These are phyloP conservation scores for Dendropsophus ebraccatus DNA, from an alignment of 2,113 vertebrate genomes.

Conservation along the genomic window DNA sequence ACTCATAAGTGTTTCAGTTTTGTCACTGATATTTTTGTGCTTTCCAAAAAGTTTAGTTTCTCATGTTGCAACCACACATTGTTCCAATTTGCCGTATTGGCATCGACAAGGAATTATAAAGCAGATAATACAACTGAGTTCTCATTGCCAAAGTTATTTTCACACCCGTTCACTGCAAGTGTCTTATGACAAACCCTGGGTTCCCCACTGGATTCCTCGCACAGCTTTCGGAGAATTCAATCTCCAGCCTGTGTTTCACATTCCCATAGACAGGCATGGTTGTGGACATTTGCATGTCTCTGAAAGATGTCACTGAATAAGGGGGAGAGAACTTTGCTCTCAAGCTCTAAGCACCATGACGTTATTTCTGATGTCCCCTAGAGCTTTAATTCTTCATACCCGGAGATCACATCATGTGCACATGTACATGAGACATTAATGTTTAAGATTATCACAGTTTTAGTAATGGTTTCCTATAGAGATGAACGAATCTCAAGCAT, in stretches of 20 bases:
- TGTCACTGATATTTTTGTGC: slow-evolving; percentile 25
- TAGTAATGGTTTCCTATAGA: too few species aligned
- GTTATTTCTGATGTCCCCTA: neutral
- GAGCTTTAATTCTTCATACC: neutral
- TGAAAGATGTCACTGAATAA: neutral
- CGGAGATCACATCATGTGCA: neutral
- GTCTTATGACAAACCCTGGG: neutral
- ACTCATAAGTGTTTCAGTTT: neutral
- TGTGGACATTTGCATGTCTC: neutral
- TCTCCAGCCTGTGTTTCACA: neutral
- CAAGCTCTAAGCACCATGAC: neutral
- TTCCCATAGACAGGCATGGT: slow-evolving; percentile 27
- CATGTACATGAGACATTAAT: too few species aligned
- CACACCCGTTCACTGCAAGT: slow-evolving; percentile 35
- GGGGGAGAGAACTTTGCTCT: neutral
- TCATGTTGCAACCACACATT: slow-evolving; percentile 32
- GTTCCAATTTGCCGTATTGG: slow-evolving; percentile 32
- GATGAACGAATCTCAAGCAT: too few species aligned
- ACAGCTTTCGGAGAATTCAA: slow-evolving; percentile 41
- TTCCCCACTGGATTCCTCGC: slow-evolving; percentile 27
- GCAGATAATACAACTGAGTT: neutral
- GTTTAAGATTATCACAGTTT: too few species aligned
- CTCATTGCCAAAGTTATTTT: slow-evolving; percentile 41
- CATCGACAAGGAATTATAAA: slow-evolving; percentile 34
- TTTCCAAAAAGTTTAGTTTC: slow-evolving; percentile 38